Base-by-base conservation (phyloP, 2,888 invertebrate species). In the Sphinx pinastri region DNA sequence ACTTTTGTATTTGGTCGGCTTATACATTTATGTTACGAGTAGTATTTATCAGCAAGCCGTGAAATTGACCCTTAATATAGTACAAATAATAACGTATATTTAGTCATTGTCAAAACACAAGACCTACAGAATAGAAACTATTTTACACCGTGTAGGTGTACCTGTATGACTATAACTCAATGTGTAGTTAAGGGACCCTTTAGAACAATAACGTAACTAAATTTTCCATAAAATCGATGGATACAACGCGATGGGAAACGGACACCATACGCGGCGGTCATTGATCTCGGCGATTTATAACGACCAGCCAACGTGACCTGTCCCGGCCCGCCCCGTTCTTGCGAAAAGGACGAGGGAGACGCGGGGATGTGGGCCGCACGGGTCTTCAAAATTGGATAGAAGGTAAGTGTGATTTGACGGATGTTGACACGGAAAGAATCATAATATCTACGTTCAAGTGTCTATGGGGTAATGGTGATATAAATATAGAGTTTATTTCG, bases 241-340 rank as follows among this genome's bases (percentile, higher is more conserved):
- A 74, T 80, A 81, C 74, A 80, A 73, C 77, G 75, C 79, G 77
- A 80, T 81, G 78, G 79, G 78, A 73, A 79, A 73, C 80, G 82
- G 77, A 79, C 80, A 78, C 79, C 80, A 80, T 80, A 78, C 63
- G 60, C 63, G 63, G 78, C 76, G 84, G 80, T 82, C 83, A 75
- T 74, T 77, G 81, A 79, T 76, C 84, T 78, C 79, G 49, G 67
- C 60, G 76, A 79, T 63, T 63, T 63, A 63, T 63, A 63, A 71
- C 72, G 55, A 63, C 80, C 78, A 77, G 70, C n/a, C 54, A 59
- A 66, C 52, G 70, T 71, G 78, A 76, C 69, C 79, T 72, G 7
- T 71, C 63, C 0, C 68, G 52, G 16, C 55, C 19, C 59, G 60
- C 54, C 19, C 49, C 49, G 49, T 63, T 49, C 13, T 47, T 19